Evolutionary conservation across 2,888 invertebrate genomes (phyloP).

Genomic region (Drosophila affinis): DNA sequence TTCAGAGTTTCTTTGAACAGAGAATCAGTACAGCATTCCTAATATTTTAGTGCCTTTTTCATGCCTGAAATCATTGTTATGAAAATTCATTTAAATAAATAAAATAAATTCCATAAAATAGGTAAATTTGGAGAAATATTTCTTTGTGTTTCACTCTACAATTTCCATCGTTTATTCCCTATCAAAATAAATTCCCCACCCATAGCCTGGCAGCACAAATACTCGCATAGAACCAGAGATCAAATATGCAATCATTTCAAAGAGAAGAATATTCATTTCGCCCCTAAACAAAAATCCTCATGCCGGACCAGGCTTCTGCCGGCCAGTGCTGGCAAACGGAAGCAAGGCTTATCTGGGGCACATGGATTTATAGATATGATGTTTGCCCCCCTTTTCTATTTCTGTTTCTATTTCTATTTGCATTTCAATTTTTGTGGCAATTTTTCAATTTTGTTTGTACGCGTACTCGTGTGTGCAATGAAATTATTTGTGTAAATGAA

Average conservation of each 20-base stretch:
- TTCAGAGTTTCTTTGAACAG: no score
- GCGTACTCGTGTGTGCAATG: slow-evolving; percentile 24
- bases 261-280: slow-evolving; percentile 29
- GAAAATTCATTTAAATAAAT: background rate
- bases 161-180: background rate
- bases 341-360: slow-evolving; percentile 53
- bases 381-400: slow-evolving; percentile 5
- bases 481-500: slow-evolving; percentile 46
- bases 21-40: no score
- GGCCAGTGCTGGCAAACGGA: slow-evolving; percentile 38
- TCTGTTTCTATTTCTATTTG: slow-evolving; percentile 8
- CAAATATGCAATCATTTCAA: slow-evolving; percentile 38
- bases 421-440: slow-evolving; percentile 17
- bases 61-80: no score
- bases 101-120: background rate
- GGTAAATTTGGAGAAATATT: background rate
- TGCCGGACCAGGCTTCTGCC: background rate
- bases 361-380: slow-evolving; percentile 39
- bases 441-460: no score
- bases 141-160: background rate
- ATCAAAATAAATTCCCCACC: background rate
- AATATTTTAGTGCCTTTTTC: no score
- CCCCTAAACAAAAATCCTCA: background rate
- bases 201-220: background rate
- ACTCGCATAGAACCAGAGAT: background rate